Percentiles rank a stretch among this genome's conserved stretches.
Conservation (phyloP, 2,888 invertebrate genomes). For the Brenthis ino region DNA sequence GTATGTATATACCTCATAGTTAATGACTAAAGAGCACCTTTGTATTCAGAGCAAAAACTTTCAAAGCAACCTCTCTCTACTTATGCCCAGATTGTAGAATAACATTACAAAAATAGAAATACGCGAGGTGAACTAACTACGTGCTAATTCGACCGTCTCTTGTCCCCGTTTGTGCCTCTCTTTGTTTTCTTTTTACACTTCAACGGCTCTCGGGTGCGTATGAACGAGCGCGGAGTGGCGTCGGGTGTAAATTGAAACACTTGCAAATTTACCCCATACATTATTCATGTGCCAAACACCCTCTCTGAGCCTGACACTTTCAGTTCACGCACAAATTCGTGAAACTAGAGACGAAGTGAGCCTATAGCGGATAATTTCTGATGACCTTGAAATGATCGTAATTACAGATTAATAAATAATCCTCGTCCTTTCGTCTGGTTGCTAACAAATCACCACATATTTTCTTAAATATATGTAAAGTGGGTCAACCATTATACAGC, state of each 20-base stretch:
- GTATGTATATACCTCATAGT: neutral
- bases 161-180: constrained; percentile 50
- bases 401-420: neutral
- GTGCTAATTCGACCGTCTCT: constrained; percentile 45
- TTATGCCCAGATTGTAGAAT: neutral
- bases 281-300: constrained; percentile 79
- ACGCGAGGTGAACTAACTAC: constrained; percentile 38
- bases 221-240: constrained; percentile 68
- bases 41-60: neutral
- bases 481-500: constrained; percentile 78
- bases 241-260: constrained; percentile 82
- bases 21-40: neutral
- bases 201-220: constrained; percentile 71
- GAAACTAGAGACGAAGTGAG: constrained; percentile 48
- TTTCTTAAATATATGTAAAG: constrained; percentile 62
- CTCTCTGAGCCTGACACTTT: constrained; percentile 63
- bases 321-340: constrained; percentile 64
- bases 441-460: constrained; percentile 66
- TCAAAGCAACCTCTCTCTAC: neutral
- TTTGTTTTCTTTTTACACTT: constrained; percentile 79
- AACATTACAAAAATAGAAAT: constrained; percentile 25
- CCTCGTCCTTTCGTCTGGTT: neutral
- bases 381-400: constrained; percentile 26
- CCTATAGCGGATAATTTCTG: constrained; percentile 23
- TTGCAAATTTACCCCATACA: constrained; percentile 81